Conservation (phyloP, 2,113 vertebrate genomes). For the Hippocampus zosterae region DNA sequence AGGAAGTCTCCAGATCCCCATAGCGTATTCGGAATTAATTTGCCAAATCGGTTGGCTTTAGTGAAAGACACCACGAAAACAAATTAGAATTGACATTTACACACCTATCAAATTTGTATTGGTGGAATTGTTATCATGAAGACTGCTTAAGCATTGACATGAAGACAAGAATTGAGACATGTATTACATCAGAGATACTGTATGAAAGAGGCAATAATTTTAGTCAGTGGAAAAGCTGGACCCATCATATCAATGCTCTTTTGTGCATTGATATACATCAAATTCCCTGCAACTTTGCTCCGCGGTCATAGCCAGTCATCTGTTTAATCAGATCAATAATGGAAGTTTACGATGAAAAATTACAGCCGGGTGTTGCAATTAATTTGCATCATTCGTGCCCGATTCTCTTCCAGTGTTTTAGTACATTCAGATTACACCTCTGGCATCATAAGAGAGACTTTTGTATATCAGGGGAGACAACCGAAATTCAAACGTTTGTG, state of each 20-base stretch:
- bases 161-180: not conserved
- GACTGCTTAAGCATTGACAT: not conserved
- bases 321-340: conserved; percentile 62
- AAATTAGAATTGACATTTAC: too few species aligned
- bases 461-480: conserved; percentile 14
- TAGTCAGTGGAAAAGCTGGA: conserved; percentile 38
- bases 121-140: not conserved
- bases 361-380: conserved; percentile 30
- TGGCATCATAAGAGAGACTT: conserved; percentile 27
- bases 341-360: conserved; percentile 42
- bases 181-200: not conserved
- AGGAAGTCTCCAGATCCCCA: too few species aligned
- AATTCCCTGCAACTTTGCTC: conserved; percentile 23
- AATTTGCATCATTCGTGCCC: conserved; percentile 1
- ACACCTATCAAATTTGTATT: not conserved
- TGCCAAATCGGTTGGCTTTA: too few species aligned
- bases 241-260: conserved; percentile 50
- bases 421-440: conserved; percentile 17
- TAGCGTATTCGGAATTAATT: too few species aligned
- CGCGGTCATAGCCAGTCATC: conserved; percentile 50
- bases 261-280: conserved; percentile 60
- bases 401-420: not conserved
- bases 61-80: too few species aligned
- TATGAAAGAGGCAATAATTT: not conserved
- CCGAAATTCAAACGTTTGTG: conserved; percentile 31